phyloP scores from a whole-genome alignment of 2,888 invertebrate species.

The Lymantria dispar region DNA sequence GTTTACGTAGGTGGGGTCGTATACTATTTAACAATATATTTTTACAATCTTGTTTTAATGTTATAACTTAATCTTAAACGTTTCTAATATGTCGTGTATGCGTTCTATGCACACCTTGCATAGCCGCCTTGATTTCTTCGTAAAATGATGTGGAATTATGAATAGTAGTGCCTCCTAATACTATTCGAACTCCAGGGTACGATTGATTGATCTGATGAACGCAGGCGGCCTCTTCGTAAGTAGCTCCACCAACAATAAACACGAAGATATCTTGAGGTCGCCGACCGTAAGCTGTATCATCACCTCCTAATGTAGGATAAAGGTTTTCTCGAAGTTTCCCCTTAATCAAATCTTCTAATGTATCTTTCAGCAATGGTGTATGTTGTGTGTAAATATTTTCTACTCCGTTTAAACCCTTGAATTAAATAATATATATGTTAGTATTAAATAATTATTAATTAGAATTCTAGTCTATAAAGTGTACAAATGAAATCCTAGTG shows the following conservation, averaged over 20 bases:
- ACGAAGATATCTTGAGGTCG: conserved; percentile 97
- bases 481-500: too few species aligned
- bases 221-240: conserved; percentile 96
- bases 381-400: conserved; percentile 99
- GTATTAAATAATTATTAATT: too few species aligned
- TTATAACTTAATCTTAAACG: conserved; percentile 37
- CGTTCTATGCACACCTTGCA: conserved; percentile 84
- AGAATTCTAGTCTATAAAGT: too few species aligned
- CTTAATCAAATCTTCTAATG: conserved; percentile 94
- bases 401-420: conserved; percentile 93
- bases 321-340: conserved; percentile 93
- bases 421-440: conserved; percentile 1
- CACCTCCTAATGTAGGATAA: conserved; percentile 92
- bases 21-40: too few species aligned
- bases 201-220: conserved; percentile 89
- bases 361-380: conserved; percentile 94
- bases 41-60: too few species aligned
- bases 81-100: conserved; percentile 82
- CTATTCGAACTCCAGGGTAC: conserved; percentile 88
- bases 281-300: conserved; percentile 67
- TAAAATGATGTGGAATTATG: conserved; percentile 93
- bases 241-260: conserved; percentile 97
- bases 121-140: conserved; percentile 87
- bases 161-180: conserved; percentile 95
- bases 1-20: too few species aligned